Evolutionary conservation across 2,888 invertebrate species (phyloP), one percentile per base, ranked within the genome.

Genomic region (Lithophane ornitopus): DNA sequence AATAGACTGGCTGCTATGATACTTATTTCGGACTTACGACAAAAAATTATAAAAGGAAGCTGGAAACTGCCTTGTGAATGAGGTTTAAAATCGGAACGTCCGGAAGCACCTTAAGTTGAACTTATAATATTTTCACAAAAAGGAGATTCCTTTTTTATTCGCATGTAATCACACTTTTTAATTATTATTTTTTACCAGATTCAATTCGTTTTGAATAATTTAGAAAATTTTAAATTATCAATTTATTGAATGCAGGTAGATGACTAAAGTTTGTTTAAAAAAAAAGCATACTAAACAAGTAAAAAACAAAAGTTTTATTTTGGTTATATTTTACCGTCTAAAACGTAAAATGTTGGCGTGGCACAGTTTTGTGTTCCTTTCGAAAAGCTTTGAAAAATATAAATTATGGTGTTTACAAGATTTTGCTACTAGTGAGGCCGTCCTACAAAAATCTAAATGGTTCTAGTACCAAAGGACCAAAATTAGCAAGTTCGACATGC

Each of bases 371-470:
- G 34, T 61, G 39, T 65, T 22, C 67, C 41, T 63, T 69, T 69
- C 11, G 54, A 72, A 69, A 70, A 75, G 67, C 75, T 76, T 63
- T 59, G 28, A 62, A 63, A 76, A 70, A 44, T 70, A 59, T 77
- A 63, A 78, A 78, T 19, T 69, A 71, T n/a, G n/a, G 56, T 82
- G 72, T 87, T 75, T 84, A 84, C 75, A 84, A 52, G 59, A 73
- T 78, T 69, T 61, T 56, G 70, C 80, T 83, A 74, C 56, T 75
- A 70, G 66, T 80, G 84, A 87, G 84, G 89, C 86, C 86, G 56
- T 75, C 69, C 75, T 87, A 88, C 76, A 66, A 79, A 79, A 84
- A 65, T 65, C 68, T 82, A 79, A 69, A 70, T 54, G 44, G n/a
- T 52, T 73, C 49, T 69, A 74, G 58, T 52, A 71, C 54, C 44